phyloP scores from a whole-genome alignment of 1,140 invertebrate species.

The Ericerus pela region DNA sequence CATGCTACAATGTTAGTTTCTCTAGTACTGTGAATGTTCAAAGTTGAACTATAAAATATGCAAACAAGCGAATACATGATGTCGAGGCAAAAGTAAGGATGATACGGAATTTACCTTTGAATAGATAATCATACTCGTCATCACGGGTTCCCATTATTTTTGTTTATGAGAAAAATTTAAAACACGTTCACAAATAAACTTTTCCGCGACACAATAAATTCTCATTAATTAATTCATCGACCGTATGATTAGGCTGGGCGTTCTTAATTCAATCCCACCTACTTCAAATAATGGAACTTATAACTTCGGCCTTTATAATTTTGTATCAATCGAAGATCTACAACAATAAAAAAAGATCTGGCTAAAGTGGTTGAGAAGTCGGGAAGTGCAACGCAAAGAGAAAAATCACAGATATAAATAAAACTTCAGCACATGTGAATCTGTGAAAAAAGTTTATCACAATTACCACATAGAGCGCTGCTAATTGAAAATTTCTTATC shows the following conservation, averaged over 20 bases:
- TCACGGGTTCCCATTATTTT: constrained; percentile 79
- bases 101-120: constrained; percentile 69
- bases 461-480: too few species aligned
- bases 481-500: too few species aligned
- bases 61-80: background rate
- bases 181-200: background rate
- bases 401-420: too few species aligned
- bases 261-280: background rate
- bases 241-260: background rate
- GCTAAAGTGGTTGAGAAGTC: too few species aligned
- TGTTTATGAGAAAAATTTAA: background rate
- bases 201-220: constrained; percentile 3
- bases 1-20: background rate
- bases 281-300: background rate
- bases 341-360: constrained; percentile 1
- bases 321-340: constrained; percentile 12
- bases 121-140: constrained; percentile 99
- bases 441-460: too few species aligned
- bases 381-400: too few species aligned
- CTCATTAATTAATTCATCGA: background rate
- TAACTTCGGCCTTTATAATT: background rate
- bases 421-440: too few species aligned
- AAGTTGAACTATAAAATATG: background rate
- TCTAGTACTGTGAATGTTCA: background rate
- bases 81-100: background rate